Evolutionary conservation across 2,797 vertebrate species (phyloP), one percentile per base, ranked within the genome.

Genomic region (Catostomus latipinnis): DNA sequence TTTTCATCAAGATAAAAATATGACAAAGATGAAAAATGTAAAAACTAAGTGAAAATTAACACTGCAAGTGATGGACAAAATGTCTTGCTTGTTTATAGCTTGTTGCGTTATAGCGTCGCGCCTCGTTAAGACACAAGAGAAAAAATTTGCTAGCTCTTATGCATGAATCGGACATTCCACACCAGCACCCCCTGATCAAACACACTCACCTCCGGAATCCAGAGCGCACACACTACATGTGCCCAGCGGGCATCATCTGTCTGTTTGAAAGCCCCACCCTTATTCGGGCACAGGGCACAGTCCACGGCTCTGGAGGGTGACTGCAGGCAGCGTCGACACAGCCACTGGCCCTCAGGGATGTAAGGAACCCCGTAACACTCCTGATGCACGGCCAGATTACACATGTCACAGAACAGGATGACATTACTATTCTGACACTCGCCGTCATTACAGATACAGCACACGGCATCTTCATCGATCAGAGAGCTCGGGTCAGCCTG

Each of bases 361-460:
- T 99, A 99, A 76, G 98, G 98, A 60, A 99, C 98, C 2, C 98
- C 98, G 0, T 99, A 99, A 91, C 98, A 99, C 92, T 99, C 98
- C 88, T 99, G 98, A 87, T 99, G 98, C 16, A 99, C 98, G 0
- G 98, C 98, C 90, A 99, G 90, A 94, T 99, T 99, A 89, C 98
- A 99, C 98, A 99, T 99, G 91, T 99, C 98, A 4, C 98, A 99
- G 91, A 99, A 99, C 71, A 99, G 94, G 92, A 99, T 99, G 76
- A 99, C 98, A 0, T 99, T 99, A 93, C 98, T 99, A 91, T 97
- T 99, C 94, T 99, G 98, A 88, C 98, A 99, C 88, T 99, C 97
- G 9, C 98, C 98, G 0, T 99, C 98, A 0, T 99, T 99, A 85
- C 98, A 99, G 91, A 99, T 99, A 87, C 98, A 99, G 89, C 98